Base-by-base conservation (phyloP, 1,140 invertebrate species). In the Himalopsyche phryganea region DNA sequence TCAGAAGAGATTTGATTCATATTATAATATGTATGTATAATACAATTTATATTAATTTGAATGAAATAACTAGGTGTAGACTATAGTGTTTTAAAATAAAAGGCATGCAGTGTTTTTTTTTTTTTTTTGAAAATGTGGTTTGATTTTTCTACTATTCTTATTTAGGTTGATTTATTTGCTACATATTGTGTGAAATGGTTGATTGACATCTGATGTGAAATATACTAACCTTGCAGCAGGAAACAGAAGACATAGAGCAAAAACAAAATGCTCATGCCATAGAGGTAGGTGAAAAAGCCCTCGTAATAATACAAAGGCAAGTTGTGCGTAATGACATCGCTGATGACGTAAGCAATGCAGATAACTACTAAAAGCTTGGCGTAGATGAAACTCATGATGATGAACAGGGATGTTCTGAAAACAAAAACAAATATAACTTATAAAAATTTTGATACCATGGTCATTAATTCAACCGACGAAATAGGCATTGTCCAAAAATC, bases 251-350 rank as follows among this genome's bases (percentile, higher is more conserved):
- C 92, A 78, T 98, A 98, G 63, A 96, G 80, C 65, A 98, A 84
- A 81, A 98, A 98, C 59, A 96, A 76, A 70, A 98, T 94, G 76
- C 93, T 96, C 75, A 89, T 86, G 63, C 91, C 89, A 76, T 98
- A 98, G 41, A 98, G 83, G 76, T 96, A 98, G 41, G 96, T 93
- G 81, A 97, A 98, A 81, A 98, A 97, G 56, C 90, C 92, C 86
- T 98, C 92, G 80, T 95, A 94, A 76, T 91, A 94, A 72, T 86
- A 83, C 28, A 94, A 83, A 47, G 93, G 92, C 57, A 95, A 81
- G 73, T 89, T 91, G 74, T 94, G 89, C 50, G 92, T 95, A 66
- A 94, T 90, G 66, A 94, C 91, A 80, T 96, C 91, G 67, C 91
- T 91, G 69, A 95, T 89, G 63, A 95, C 90, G 72, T 92, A 94